These are phyloP conservation scores for Tribolium madens DNA, from an alignment of 1,140 invertebrate species.

Conservation along the genomic window DNA sequence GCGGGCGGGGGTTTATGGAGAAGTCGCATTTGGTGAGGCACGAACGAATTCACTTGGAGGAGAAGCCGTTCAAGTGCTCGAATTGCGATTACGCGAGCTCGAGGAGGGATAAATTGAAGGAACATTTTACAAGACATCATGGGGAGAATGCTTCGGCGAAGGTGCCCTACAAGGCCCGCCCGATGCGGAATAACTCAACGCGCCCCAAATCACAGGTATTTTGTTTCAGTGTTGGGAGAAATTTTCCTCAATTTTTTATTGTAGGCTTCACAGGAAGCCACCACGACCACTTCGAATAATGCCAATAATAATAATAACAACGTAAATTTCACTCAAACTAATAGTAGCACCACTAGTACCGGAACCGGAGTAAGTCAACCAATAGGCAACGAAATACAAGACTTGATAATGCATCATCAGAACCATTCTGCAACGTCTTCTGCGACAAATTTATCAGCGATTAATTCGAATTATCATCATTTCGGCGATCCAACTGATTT, in stretches of 20 bases:
- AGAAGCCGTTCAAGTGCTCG: conserved; percentile 72
- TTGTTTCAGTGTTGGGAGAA: background rate
- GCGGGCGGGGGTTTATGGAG: conserved; percentile 76
- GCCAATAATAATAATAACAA: conserved; percentile 40
- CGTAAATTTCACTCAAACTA: conserved; percentile 49
- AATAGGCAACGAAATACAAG: conserved; percentile 63
- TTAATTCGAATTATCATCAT: conserved; percentile 63
- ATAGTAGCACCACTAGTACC: conserved; percentile 52
- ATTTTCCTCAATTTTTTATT: background rate
- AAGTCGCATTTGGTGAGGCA: conserved; percentile 76
- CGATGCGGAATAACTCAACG: conserved; percentile 60
- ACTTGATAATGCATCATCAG: conserved; percentile 65
- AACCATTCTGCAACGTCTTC: conserved; percentile 58
- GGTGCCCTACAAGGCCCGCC: conserved; percentile 69
- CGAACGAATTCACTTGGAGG: conserved; percentile 74
- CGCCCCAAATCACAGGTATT: conserved; percentile 56
- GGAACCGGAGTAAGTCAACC: conserved; percentile 55
- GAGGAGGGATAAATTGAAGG: conserved; percentile 77
- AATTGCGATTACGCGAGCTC: conserved; percentile 76
- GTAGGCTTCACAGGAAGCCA: conserved; percentile 45
- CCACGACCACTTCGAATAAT: conserved; percentile 1
- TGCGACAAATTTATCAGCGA: conserved; percentile 55
- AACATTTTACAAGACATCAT: conserved; percentile 76
- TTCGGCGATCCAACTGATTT: conserved; percentile 62
- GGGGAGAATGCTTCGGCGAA: conserved; percentile 69